Base-by-base conservation (phyloP, 2,888 invertebrate genomes). In the Trichogramma dendrolimi region DNA sequence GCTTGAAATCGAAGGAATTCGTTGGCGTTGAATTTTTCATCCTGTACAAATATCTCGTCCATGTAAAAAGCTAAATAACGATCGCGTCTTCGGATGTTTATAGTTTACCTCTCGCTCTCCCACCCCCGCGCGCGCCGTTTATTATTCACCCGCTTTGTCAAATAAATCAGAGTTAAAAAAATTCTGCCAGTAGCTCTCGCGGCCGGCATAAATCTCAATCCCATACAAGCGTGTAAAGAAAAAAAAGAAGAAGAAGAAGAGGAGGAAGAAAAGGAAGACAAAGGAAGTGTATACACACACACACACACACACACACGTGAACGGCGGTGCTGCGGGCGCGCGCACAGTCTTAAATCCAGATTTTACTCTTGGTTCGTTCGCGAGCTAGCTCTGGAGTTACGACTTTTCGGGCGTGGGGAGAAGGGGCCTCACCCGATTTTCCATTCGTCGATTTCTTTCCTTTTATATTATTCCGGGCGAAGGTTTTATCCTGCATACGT, bases 271-370 rank as follows among this genome's bases (percentile, higher is more conserved):
- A 42, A 8, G 40, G 4, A 38, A 7, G 43, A 47, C 10, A 38
- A 50, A 27, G 46, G 27, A 14, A 47, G 39, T 10, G 11, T 11
- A 47, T 7, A 47, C 11, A 47, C 7, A 47, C 47, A 47, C 47
- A 46, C 7, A 46, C 7, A 46, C 46, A 46, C 46, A 10, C 46
- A 5, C 8, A 46, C 8, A 46, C 46, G 11, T 11, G 11, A 6
- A 11, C 6, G 48, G 48, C 11, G 11, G 48, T 11, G 48, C 11
- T 14, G 11, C 11, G 14, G 48, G 41, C 39, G n/a, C 27, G 40
- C 49, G 50, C 44, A 43, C 51, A 51, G 55, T 55, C 44, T 55
- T 60, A 50, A 55, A 60, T 60, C 46, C 50, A 60, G 14, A n/a
- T 50, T 42, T 55, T 27, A 27, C 27, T 27, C 27, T 27, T 27